Base-by-base conservation (phyloP, 2,888 invertebrate genomes). In the Microplitis deprimator region DNA sequence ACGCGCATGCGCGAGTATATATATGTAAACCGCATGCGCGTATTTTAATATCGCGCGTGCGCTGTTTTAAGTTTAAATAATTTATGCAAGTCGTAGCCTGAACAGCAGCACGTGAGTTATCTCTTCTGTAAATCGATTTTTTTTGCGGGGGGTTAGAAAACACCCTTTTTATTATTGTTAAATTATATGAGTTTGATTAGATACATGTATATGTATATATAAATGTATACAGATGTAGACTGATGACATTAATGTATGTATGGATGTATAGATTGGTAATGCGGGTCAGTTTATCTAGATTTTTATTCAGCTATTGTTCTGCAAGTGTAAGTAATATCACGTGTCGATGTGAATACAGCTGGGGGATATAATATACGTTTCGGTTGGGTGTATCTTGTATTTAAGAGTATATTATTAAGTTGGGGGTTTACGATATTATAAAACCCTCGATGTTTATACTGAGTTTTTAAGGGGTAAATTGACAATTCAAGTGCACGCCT, bases 81-180 rank as follows among this genome's bases (percentile, higher is more conserved):
- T 41, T 68, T 68, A 17, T 73, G 38, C 69, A 40, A 20, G 40
- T 73, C 39, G n/a, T 64, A 29, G 62, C 62, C 13, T 50, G 50
- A 13, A 13, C 50, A 50, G 50, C 50, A 50, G 50, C 50, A 50
- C 50, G 50, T 50, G 50, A 50, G 50, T 50, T 50, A 50, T 50
- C 50, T 50, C 50, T 50, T 50, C 50, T 50, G 50, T 50, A 50
- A 50, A 50, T 50, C 50, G 50, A 50, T 50, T 50, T 50, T 29
- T 29, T 50, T 50, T 50, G 6, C 8, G 50, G 50, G 50, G 50
- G 50, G 13, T 50, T 50, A 50, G 50, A 50, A 29, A 50, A 50
- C 50, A 50, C 50, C 50, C 50, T 50, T 50, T 50, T 50, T 50
- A 50, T 50, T 50, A 50, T 50, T 50, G 50, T 50, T 50, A 50